Evolutionary conservation across 1,140 invertebrate species (phyloP).

Genomic region (Tetramorium parvispinum): DNA sequence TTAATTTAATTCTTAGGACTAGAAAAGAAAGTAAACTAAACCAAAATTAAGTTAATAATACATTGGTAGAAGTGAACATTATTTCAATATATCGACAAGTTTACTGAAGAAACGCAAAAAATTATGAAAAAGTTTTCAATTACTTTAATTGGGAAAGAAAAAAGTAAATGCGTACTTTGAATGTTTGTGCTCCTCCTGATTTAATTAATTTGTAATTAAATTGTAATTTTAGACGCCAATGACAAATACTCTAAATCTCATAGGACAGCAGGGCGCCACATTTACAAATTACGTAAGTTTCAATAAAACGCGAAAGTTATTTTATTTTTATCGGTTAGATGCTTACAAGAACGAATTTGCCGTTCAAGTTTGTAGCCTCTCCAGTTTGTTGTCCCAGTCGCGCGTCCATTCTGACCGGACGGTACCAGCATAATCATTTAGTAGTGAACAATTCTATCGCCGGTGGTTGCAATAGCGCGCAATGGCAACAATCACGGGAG

Average conservation of each 20-base stretch:
- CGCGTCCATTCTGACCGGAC: conserved; percentile 93
- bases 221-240: conserved; percentile 89
- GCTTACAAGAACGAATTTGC: neutral
- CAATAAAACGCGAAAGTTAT: neutral
- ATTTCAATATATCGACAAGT: neutral
- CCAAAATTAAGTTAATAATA: no score
- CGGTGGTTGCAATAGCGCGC: conserved; percentile 90
- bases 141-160: neutral
- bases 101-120: neutral
- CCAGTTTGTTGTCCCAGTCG: conserved; percentile 96
- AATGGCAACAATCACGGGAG: conserved; percentile 90
- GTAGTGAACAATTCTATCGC: conserved; percentile 91
- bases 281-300: conserved; percentile 91
- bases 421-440: conserved; percentile 93
- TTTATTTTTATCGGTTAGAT: neutral
- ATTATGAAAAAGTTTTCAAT: neutral
- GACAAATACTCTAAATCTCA: conserved; percentile 87
- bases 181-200: neutral
- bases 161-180: no score
- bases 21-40: no score
- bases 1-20: no score
- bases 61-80: no score
- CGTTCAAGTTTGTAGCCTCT: conserved; percentile 89
- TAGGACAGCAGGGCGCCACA: conserved; percentile 88
- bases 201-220: no score